Base-by-base conservation (phyloP, 2,888 invertebrate genomes). In the Temnothorax ravouxi region DNA sequence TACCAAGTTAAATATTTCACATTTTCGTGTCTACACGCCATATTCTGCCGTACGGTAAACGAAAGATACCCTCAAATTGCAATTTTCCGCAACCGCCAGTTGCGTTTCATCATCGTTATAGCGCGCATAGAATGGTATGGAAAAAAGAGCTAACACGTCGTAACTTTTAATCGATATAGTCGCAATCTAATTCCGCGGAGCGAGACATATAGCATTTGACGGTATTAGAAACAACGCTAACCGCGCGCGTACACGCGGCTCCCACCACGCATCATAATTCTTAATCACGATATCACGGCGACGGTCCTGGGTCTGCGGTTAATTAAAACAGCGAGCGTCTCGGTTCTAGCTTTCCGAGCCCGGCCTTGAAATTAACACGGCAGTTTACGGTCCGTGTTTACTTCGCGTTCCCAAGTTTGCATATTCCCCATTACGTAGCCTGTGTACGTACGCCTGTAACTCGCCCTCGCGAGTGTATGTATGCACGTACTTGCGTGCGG, bases 281-380 rank as follows among this genome's bases (percentile, higher is more conserved):
- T 86, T 84, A 86, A 86, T 86, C 86, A 86, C 71, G 67, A 84
- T 86, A 86, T 81, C 84, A 84, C 83, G 47, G 50, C 72, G 75
- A 54, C 41, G 77, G 69, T 25, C 21, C 81, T 29, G 72, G 72
- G 79, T 67, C 72, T 59, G 81, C 41, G 84, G 86, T 86, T 86
- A 86, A 86, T 86, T 86, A 86, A 86, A 86, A 86, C 84, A 82
- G 84, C 76, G 69, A 84, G 47, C 52, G 61, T 72, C 76, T 52
- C 84, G 59, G 82, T 85, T 74, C 84, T 71, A 84, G 83, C 52
- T 50, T 50, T 18, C 66, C 85, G 71, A 56, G 44, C 21, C 83
- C 84, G 88, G 87, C 89, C 89, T 88, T 90, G 88, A 88, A 89
- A 90, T 88, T 89, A 90, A 89, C 89, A 86, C 88, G 88, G 83